A percentile compares a stretch with the other conserved stretches of the same genome.
These are phyloP conservation scores for Drosophila rellima DNA, from an alignment of 2,888 invertebrate species.

Conservation along the genomic window DNA sequence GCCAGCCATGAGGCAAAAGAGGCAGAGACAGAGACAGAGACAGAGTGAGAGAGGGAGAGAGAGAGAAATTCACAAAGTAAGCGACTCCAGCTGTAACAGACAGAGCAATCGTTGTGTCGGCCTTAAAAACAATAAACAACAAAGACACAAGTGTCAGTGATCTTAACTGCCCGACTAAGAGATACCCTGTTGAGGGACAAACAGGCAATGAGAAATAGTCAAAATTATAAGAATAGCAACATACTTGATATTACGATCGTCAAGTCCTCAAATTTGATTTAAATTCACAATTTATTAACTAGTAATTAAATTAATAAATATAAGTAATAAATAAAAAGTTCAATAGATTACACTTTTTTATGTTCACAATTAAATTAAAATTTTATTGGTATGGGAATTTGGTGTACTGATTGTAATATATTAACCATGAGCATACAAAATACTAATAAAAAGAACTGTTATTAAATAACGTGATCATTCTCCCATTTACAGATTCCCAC, in stretches of 20 bases:
- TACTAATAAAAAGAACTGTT: neutral
- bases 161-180: neutral
- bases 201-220: too few species aligned
- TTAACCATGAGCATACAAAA: neutral
- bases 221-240: neutral
- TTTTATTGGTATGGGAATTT: too few species aligned
- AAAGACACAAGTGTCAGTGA: neutral
- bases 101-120: conserved; percentile 30
- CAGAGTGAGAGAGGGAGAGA: neutral
- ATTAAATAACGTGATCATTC: neutral
- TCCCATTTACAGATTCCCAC: too few species aligned
- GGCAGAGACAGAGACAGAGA: conserved; percentile 3
- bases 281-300: too few species aligned
- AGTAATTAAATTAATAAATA: too few species aligned
- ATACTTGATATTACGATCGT: neutral
- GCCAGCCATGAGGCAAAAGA: conserved; percentile 31
- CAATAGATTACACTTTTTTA: too few species aligned
- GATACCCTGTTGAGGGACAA: conserved; percentile 22
- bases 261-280: neutral
- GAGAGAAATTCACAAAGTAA: conserved; percentile 32
- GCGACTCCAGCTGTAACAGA: conserved; percentile 44
- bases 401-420: too few species aligned
- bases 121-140: conserved; percentile 71
- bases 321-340: too few species aligned
- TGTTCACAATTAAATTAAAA: too few species aligned